Base-by-base conservation (phyloP, 2,113 vertebrate genomes). In the Anoplopoma fimbria region DNA sequence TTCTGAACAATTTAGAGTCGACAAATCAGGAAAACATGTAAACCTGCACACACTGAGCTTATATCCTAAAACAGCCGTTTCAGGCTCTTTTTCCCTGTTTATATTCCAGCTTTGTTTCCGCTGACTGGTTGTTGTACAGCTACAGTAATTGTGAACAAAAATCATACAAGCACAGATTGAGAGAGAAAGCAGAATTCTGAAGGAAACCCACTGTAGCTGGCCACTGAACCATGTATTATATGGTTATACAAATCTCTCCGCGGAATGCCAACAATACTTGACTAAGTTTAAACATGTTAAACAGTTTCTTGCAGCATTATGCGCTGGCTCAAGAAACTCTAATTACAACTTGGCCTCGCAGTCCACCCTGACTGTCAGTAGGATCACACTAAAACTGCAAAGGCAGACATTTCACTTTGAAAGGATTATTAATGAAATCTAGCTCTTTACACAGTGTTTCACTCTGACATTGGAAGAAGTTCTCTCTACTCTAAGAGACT, bases 351-450 rank as follows among this genome's bases (percentile, higher is more conserved):
- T 85, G 87, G 73, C 77, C 83, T 83, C 73, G 27, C 60, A 87
- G 90, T 63, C 85, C 82, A 86, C 84, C 84, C 85, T 21, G 65
- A 79, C 90, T 88, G 92, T 92, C 90, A 84, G 89, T 77, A 12
- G 69, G 90, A 90, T 89, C 85, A 88, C 68, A 74, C 65, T 76
- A 71, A 91, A 89, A 92, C 89, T 89, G 90, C 90, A 86, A 78
- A 85, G 87, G 87, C 88, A 90, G 88, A 92, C 88, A 65, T 91
- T 90, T 92, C 85, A 91, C 90, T 92, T 90, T 91, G 86, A 90
- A 93, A 87, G 90, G 87, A 91, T 93, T 92, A 92, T 93, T 93
- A 89, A 91, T 92, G 88, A 92, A 92, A 93, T 90, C 89, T 92
- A 75, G 81, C 84, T 90, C 84, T 91, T 89, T 85, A 87, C 81